These are phyloP conservation scores for Plectrocnemia conspersa DNA, from an alignment of 1,140 invertebrate genomes.

Conservation along the genomic window DNA sequence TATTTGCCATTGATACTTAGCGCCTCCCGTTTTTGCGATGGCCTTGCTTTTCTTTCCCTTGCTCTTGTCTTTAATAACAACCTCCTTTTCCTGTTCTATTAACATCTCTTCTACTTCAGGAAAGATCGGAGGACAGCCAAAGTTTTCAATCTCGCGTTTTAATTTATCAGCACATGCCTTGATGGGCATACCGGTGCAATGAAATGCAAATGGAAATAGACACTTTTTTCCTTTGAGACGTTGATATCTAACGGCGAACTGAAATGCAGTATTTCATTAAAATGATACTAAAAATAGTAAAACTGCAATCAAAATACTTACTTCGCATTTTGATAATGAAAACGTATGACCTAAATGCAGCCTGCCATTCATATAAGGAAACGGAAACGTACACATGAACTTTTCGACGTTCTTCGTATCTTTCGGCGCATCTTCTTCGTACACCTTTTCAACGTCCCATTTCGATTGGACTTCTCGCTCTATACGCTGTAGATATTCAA, in stretches of 20 bases:
- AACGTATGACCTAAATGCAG: slow-evolving; percentile 98
- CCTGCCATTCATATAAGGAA: slow-evolving; percentile 99
- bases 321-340: slow-evolving; percentile 93
- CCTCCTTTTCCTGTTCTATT: slow-evolving; percentile 51
- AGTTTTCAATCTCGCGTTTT: slow-evolving; percentile 87
- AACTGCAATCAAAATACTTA: slow-evolving; percentile 39
- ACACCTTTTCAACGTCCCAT: slow-evolving; percentile 77
- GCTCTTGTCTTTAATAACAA: slow-evolving; percentile 85
- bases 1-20: slow-evolving; percentile 99
- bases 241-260: slow-evolving; percentile 90
- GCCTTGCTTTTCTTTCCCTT: slow-evolving; percentile 99
- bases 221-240: slow-evolving; percentile 86
- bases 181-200: slow-evolving; percentile 97
- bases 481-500: slow-evolving; percentile 83
- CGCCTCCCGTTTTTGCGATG: slow-evolving; percentile 81
- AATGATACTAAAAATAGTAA: background rate
- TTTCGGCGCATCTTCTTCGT: slow-evolving; percentile 74
- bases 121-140: slow-evolving; percentile 91
- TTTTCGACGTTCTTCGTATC: slow-evolving; percentile 67
- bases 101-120: slow-evolving; percentile 57
- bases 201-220: slow-evolving; percentile 97
- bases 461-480: slow-evolving; percentile 77
- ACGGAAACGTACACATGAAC: slow-evolving; percentile 94
- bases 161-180: slow-evolving; percentile 98
- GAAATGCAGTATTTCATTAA: slow-evolving; percentile 31